These are phyloP conservation scores for Fissipunctia ypsillon DNA, from an alignment of 2,888 invertebrate genomes.

Conservation along the genomic window DNA sequence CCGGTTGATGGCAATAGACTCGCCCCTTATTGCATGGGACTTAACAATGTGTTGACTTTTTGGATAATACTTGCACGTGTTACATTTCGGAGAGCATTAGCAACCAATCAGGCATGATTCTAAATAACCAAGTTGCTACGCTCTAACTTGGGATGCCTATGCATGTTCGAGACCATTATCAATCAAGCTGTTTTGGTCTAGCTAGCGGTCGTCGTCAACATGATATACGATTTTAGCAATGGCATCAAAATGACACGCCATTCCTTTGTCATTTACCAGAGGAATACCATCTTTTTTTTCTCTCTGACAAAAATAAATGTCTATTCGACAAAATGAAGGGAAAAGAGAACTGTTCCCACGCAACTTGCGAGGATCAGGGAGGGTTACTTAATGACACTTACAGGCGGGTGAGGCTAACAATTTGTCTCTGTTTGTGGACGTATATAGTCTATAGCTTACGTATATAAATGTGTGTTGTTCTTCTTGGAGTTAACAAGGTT, in stretches of 20 bases:
- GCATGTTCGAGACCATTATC: not conserved
- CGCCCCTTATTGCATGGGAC: too few species aligned
- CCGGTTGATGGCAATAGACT: too few species aligned
- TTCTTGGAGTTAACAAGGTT: conserved; percentile 26
- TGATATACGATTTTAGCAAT: not conserved
- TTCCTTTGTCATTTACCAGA: conserved; percentile 30
- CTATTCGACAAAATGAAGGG: conserved; percentile 45
- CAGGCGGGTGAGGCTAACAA: conserved; percentile 38
- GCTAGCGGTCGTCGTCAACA: not conserved
- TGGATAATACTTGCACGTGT: not conserved
- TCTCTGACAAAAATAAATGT: conserved; percentile 38
- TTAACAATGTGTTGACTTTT: too few species aligned
- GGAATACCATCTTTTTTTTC: conserved; percentile 25
- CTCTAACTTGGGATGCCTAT: not conserved
- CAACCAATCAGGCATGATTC: not conserved
- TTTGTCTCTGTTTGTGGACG: conserved; percentile 50
- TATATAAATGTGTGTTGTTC: conserved; percentile 5
- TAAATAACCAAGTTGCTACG: not conserved
- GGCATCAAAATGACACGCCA: conserved; percentile 1
- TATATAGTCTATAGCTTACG: not conserved
- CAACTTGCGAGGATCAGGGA: conserved; percentile 58
- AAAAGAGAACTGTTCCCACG: conserved; percentile 58
- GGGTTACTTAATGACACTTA: conserved; percentile 61
- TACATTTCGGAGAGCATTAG: not conserved
- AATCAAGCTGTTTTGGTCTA: not conserved